These are phyloP conservation scores for Luehdorfia chinensis DNA, from an alignment of 1,140 invertebrate genomes.

Conservation along the genomic window DNA sequence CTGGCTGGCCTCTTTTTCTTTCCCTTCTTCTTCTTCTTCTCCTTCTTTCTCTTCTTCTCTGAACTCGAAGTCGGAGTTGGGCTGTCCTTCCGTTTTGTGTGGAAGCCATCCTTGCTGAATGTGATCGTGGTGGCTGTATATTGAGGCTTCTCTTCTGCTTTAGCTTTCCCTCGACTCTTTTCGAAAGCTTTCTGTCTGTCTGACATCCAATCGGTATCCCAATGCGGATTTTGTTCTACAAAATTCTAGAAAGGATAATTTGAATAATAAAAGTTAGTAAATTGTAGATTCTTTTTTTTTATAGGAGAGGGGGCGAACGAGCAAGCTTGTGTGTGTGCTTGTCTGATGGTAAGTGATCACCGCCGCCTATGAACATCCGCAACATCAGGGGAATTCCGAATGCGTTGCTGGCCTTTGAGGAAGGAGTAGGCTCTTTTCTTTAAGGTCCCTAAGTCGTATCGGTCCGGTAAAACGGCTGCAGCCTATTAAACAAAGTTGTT, in stretches of 20 bases:
- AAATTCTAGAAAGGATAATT: conserved; percentile 81
- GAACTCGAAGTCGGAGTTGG: conserved; percentile 15
- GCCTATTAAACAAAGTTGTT: no score
- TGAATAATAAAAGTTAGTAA: conserved; percentile 4
- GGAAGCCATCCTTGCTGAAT: conserved; percentile 69
- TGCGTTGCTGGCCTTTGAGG: no score
- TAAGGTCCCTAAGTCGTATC: no score
- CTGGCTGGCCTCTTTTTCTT: conserved; percentile 72
- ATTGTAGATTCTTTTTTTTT: no score
- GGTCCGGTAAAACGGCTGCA: no score
- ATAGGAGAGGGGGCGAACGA: no score
- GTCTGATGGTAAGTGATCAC: no score
- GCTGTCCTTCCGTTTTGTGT: conserved; percentile 63
- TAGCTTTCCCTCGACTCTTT: conserved; percentile 38
- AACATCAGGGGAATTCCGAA: no score
- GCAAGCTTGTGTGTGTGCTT: no score
- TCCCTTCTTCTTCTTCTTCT: conserved; percentile 79
- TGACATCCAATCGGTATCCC: conserved; percentile 90
- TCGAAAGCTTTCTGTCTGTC: conserved; percentile 86
- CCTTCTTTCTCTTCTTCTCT: conserved; percentile 77
- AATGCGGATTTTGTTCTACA: conserved; percentile 88
- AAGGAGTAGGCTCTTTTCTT: no score
- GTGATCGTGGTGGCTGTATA: conserved; percentile 69
- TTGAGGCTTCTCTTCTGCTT: conserved; percentile 37
- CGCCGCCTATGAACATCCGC: no score